Evolutionary conservation across 2,888 invertebrate species (phyloP).

Genomic region (Phrixothrix hirtus): DNA sequence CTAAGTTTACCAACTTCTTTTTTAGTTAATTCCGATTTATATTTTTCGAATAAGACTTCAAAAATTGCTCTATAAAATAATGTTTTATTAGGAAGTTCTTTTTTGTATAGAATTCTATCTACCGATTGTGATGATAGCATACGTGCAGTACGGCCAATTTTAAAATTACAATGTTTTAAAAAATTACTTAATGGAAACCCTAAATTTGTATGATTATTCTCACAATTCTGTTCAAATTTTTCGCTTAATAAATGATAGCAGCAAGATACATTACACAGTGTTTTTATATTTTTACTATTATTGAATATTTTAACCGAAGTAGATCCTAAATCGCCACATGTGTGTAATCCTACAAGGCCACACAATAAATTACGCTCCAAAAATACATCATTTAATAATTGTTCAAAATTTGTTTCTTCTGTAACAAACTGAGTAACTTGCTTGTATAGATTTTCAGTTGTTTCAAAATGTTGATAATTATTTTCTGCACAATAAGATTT

Average conservation of each 20-base stretch:
- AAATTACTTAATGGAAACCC: slow-evolving; percentile 73
- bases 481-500: slow-evolving; percentile 27
- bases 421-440: slow-evolving; percentile 67
- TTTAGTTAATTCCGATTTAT: slow-evolving; percentile 52
- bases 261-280: slow-evolving; percentile 82
- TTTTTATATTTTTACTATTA: slow-evolving; percentile 58
- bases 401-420: slow-evolving; percentile 60
- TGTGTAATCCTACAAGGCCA: slow-evolving; percentile 79
- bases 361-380: slow-evolving; percentile 52
- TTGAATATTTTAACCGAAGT: slow-evolving; percentile 72
- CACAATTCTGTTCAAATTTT: slow-evolving; percentile 47
- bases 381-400: slow-evolving; percentile 60
- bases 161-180: slow-evolving; percentile 58
- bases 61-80: slow-evolving; percentile 78
- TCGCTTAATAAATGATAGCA: slow-evolving; percentile 85
- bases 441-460: slow-evolving; percentile 57
- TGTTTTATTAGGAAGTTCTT: slow-evolving; percentile 65
- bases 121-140: slow-evolving; percentile 86
- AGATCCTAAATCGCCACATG: slow-evolving; percentile 83
- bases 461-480: neutral
- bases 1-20: slow-evolving; percentile 60
- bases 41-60: slow-evolving; percentile 63
- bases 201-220: slow-evolving; percentile 2
- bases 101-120: slow-evolving; percentile 65
- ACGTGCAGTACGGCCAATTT: slow-evolving; percentile 74